Evolutionary conservation across 1,140 invertebrate species (phyloP), one percentile per base, ranked within the genome.

Genomic region (Agrypnia vestita): DNA sequence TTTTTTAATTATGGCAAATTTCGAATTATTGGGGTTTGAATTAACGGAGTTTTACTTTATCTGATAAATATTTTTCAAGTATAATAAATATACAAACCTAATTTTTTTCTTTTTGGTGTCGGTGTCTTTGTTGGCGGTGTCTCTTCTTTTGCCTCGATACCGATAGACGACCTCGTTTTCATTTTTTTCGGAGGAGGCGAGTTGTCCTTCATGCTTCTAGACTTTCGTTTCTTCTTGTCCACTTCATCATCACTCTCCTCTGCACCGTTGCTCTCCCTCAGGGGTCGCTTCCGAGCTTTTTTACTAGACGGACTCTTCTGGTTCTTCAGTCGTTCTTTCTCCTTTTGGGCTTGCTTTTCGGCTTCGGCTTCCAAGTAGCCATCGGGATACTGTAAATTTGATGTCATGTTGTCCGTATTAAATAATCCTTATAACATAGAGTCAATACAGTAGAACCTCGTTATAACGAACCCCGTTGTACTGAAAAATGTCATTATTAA

Each of bases 321-420:
- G 17, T 25, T 56, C n/a, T 75, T 72, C 21, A 84, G 80, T 82
- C 86, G 86, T 6, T 81, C 83, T 17, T 73, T 76, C 64, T 85
- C 85, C 62, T 86, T 88, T 17, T 85, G 80, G 0, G 85, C 86
- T 78, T 88, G 88, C 79, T 91, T 90, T 49, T 89, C 89, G 1
- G 91, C 90, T 84, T 93, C 90, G 1, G 92, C 91, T 86, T 95
- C 93, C 19, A 93, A 84, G 85, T 95, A 95, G n/a, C 94, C 94
- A 59, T 95, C 93, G 12, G 94, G 94, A 88, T 94, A 95, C 93
- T 94, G 79, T 64, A 84, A 84, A 35, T 35, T 35, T 35, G 1
- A 35, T 35, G 6, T 35, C 6, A 35, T 35, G 6, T 35, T 35
- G 6, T 35, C 25, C 25, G 25, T 35, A 35, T 35, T 35, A 1